Conservation (phyloP, 2,888 invertebrate genomes). For the Latrodectus hesperus region DNA sequence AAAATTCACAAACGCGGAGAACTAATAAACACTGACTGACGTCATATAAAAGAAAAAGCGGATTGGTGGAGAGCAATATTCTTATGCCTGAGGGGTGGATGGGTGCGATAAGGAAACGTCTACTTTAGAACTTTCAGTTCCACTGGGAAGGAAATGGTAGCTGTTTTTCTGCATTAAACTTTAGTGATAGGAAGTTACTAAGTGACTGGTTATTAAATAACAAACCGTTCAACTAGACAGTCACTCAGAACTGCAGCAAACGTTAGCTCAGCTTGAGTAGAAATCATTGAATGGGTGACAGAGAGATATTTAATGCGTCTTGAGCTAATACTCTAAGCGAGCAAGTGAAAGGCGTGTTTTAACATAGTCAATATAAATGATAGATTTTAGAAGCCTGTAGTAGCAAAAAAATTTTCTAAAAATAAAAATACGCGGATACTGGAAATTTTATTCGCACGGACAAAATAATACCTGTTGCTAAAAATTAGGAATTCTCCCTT, state of each 20-base stretch:
- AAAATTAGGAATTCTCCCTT: too few species aligned
- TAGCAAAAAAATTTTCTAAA: too few species aligned
- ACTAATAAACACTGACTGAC: slow-evolving; percentile 62
- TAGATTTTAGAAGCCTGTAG: too few species aligned
- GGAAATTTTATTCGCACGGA: too few species aligned
- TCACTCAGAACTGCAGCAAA: background rate
- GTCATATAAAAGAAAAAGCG: slow-evolving; percentile 30
- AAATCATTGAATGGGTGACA: background rate
- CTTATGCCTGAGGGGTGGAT: slow-evolving; percentile 11
- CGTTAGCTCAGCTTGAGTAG: slow-evolving; percentile 19
- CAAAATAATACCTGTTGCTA: too few species aligned
- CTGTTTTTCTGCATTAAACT: slow-evolving; percentile 1
- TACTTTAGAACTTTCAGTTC: slow-evolving; percentile 41
- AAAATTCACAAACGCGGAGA: slow-evolving; percentile 37
- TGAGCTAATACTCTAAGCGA: too few species aligned
- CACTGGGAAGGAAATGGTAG: slow-evolving; percentile 25
- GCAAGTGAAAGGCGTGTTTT: too few species aligned
- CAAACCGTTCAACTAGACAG: slow-evolving; percentile 26
- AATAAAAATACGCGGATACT: too few species aligned
- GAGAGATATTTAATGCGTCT: too few species aligned
- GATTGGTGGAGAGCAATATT: slow-evolving; percentile 48
- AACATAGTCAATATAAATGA: too few species aligned
- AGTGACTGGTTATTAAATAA: slow-evolving; percentile 47
- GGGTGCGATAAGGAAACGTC: slow-evolving; percentile 65
- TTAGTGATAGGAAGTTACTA: slow-evolving; percentile 31